Evolutionary conservation across 2,113 vertebrate genomes (phyloP).

Genomic region (Protobothrops flavoviridis): DNA sequence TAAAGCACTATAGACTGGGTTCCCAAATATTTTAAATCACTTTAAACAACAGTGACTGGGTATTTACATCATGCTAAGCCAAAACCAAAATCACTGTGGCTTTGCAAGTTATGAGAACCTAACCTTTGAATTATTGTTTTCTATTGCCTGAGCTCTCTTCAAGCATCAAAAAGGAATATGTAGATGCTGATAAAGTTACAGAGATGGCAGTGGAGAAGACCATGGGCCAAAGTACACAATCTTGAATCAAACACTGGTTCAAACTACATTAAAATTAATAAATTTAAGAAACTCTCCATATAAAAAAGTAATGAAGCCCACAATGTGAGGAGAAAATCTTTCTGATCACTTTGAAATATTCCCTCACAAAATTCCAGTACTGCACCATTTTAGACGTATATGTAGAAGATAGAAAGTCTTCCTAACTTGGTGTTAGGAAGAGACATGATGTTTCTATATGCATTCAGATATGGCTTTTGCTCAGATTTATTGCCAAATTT

Average conservation of each 20-base stretch:
- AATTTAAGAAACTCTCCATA: not conserved
- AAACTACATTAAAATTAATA: not conserved
- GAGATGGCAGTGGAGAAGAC: not conserved
- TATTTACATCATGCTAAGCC: not conserved
- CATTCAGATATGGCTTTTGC: not conserved
- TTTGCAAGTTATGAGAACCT: not conserved
- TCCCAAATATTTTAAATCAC: not conserved
- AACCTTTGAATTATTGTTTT: not conserved
- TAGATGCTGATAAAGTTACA: not conserved
- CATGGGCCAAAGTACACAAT: not conserved
- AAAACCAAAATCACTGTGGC: not conserved
- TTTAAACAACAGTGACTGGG: not conserved
- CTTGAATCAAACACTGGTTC: not conserved
- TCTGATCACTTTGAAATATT: not conserved
- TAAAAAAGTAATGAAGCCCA: not conserved
- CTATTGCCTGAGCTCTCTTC: not conserved
- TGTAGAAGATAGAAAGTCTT: not conserved
- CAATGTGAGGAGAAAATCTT: not conserved
- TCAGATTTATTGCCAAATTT: not conserved
- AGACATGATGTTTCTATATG: not conserved
- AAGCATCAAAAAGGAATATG: not conserved
- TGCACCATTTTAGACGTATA: not conserved
- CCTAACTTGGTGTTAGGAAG: not conserved
- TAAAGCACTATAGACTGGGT: not conserved
- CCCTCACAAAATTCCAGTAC: not conserved